Base-by-base conservation (phyloP, 2,113 vertebrate species). In the Caranx melampygus region DNA sequence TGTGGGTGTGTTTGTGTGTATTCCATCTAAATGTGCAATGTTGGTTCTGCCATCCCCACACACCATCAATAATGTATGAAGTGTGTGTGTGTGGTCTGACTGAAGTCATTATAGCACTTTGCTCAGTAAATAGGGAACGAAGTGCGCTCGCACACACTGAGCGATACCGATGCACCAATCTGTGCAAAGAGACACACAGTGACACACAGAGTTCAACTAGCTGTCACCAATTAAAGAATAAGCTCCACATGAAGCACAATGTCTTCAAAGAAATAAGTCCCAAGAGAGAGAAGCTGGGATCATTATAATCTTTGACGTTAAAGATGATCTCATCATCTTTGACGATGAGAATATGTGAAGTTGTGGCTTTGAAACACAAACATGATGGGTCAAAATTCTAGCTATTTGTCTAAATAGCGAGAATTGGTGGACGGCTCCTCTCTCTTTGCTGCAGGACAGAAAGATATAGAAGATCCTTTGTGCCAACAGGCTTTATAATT, bases 61-160 rank as follows among this genome's bases (percentile, higher is more conserved):
- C 60, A 66, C 55, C 73, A 88, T 92, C 71, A 78, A 91, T 89
- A 83, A 93, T 85, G 68, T 8, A 88, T 84, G 60, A 86, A 68
- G 72, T 47, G 61, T 55, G 74, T 55, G 74, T 40, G 77, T 85
- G 73, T 89, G 82, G 82, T 78, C 81, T 85, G 79, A 83, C 76
- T 75, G n/a, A 67, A 69, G 79, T 74, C 69, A 81, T 83, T 72
- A 83, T 20, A 59, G 64, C 57, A 65, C 69, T 85, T 84, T 83
- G 54, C 33, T 69, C 45, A 73, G 73, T 88, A 85, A 91, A 85
- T 78, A 83, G 62, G 20, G 58, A 75, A 26, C 49, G 21, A 58
- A 71, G 44, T 42, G 55, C 45, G 18, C 26, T 34, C 6, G 4
- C 15, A 60, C 20, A 66, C 21, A 63, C 2, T 2, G 8, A 76